A percentile compares a stretch with the other conserved stretches of the same genome.
Evolutionary conservation across 37 sponge, comb jelly and placozoan genomes (phyloP).

Genomic region (Ephydatia muelleri): DNA sequence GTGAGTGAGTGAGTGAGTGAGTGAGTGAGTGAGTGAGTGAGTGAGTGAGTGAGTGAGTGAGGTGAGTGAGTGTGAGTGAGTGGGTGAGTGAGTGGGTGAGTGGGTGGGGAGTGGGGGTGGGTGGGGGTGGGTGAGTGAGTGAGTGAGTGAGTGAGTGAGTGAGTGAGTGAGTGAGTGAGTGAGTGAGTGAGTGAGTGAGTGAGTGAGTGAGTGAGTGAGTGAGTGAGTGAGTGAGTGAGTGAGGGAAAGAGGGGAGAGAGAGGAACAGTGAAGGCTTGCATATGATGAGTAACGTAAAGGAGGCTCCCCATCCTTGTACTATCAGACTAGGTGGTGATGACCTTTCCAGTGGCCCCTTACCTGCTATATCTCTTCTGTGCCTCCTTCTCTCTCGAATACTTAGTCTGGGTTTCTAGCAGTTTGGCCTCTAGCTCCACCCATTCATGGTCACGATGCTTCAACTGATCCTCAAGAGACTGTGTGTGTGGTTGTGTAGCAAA

Average conservation of each 20-base stretch:
- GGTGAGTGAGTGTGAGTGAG: not conserved
- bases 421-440: constrained; percentile 39
- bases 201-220: not conserved
- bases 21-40: not conserved
- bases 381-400: constrained; percentile 61
- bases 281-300: no score
- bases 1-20: not conserved
- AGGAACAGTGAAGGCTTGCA: not conserved
- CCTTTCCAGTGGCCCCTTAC: not conserved
- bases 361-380: constrained; percentile 45
- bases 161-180: not conserved
- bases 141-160: constrained; percentile 6
- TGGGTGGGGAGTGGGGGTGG: not conserved
- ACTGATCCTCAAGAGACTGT: constrained; percentile 66
- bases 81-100: not conserved
- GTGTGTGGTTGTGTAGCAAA: not conserved
- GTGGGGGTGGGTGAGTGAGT: not conserved
- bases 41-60: no score
- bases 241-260: not conserved
- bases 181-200: constrained; percentile 7
- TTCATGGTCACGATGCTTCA: constrained; percentile 31
- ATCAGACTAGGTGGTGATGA: not conserved
- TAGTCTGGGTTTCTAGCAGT: constrained; percentile 39
- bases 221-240: not conserved
- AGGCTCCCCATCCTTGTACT: no score